Evolutionary conservation across 2,888 invertebrate species (phyloP), one percentile per base, ranked within the genome.

Genomic region (Metellina segmentata): DNA sequence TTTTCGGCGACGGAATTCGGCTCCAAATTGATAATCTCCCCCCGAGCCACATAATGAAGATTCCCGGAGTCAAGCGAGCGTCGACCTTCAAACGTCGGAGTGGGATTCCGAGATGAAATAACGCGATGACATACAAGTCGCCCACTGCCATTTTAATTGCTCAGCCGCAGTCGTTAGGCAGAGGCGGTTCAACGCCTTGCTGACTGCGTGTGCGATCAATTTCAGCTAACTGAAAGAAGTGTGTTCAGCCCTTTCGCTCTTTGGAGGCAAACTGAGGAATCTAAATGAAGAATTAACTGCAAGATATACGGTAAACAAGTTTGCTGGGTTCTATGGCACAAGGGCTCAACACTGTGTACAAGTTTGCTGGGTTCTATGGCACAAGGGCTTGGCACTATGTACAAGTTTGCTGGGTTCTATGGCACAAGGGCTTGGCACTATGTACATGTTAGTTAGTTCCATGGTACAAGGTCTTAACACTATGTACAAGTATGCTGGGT

Each of bases 141-240:
- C 83, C 83, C 83, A 83, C 89, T 71, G 75, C 19, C 19, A 74
- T 75, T 89, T 82, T 89, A 89, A 89, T 89, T 89, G 89, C 77
- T 19, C 53, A 53, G 89, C 77, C 81, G 74, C 48, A 78, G 83
- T 81, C 81, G 74, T 74, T n/a, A 75, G 20, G 88, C 82, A 82
- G 82, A 20, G 89, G 89, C 75, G 83, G 89, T 77, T 16, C 81
- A 71, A 61, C 49, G 81, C 34, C 74, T 72, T 53, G 78, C 86
- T 75, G 53, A 69, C 6, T 19, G 16, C 34, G 34, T 6, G 34
- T 20, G 74, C 20, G 11, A 74, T 74, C 74, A 74, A 74, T 74
- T 74, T 74, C 34, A 74, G 19, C 34, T 34, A 20, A 74, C 74
- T 74, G 6, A n/a, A n/a, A n/a, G 74, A 19, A 20, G 11, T 19